Evolutionary conservation across 2,888 invertebrate species (phyloP).

Genomic region (Galeopsomyia nigrocyanea): DNA sequence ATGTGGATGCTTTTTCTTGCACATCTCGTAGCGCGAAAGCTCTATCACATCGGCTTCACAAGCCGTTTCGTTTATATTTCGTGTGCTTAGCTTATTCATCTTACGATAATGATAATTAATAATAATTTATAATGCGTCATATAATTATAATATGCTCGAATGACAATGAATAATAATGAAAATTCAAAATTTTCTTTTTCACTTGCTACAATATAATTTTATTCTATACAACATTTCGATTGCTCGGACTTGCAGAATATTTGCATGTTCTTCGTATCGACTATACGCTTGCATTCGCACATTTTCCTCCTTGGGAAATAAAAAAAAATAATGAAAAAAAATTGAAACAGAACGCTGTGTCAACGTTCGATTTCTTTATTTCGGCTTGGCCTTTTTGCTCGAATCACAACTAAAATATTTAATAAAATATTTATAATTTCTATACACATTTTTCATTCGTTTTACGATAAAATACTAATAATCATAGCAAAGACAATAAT

Average conservation of each 20-base stretch:
- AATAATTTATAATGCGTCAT: slow-evolving; percentile 48
- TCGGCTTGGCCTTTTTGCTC: slow-evolving; percentile 49
- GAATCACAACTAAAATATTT: slow-evolving; percentile 43
- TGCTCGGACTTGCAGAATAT: slow-evolving; percentile 40
- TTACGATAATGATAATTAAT: slow-evolving; percentile 45
- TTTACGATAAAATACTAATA: slow-evolving; percentile 9
- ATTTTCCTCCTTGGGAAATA: slow-evolving; percentile 31
- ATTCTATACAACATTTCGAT: slow-evolving; percentile 48
- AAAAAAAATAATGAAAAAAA: slow-evolving; percentile 44
- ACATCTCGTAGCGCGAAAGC: slow-evolving; percentile 66
- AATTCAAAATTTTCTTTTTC: slow-evolving; percentile 47
- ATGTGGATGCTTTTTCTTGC: slow-evolving; percentile 41
- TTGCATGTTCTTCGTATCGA: slow-evolving; percentile 39
- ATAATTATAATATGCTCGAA: slow-evolving; percentile 48
- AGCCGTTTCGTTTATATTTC: slow-evolving; percentile 62
- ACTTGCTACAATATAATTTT: slow-evolving; percentile 46
- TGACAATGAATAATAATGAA: slow-evolving; percentile 49
- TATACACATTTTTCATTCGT: slow-evolving; percentile 41
- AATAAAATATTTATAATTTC: slow-evolving; percentile 52
- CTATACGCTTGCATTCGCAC: slow-evolving; percentile 32
- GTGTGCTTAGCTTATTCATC: slow-evolving; percentile 29
- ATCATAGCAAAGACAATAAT: slow-evolving; percentile 51
- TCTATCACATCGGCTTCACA: slow-evolving; percentile 69
- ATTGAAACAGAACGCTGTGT: slow-evolving; percentile 6
- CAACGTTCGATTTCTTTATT: slow-evolving; percentile 40